Evolutionary conservation across 1,140 invertebrate species (phyloP).

Genomic region (Drepana arcuata): DNA sequence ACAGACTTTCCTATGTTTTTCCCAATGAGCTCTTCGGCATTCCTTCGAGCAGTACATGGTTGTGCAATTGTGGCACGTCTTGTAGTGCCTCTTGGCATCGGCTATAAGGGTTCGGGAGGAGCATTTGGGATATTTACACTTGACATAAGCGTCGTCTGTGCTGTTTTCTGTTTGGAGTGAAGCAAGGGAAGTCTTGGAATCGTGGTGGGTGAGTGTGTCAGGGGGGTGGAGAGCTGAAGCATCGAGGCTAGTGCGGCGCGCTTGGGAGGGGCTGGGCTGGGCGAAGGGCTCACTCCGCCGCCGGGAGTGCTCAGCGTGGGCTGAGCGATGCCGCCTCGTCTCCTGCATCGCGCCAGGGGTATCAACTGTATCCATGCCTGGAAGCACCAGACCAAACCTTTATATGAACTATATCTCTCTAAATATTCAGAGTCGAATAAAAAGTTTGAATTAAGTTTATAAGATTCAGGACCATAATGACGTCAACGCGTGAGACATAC

Average conservation of each 20-base stretch:
- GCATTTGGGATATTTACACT: conserved; percentile 86
- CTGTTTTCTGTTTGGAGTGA: conserved; percentile 65
- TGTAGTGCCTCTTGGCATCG: conserved; percentile 83
- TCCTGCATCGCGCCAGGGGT: conserved; percentile 49
- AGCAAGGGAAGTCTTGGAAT: conserved; percentile 57
- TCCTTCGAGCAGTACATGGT: conserved; percentile 89
- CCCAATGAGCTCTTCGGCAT: conserved; percentile 90
- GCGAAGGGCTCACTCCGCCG: conserved; percentile 62
- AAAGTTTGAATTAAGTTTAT: no score
- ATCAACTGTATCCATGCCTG: conserved; percentile 72
- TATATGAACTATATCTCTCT: no score
- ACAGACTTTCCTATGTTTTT: conserved; percentile 91
- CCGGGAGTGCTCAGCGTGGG: conserved; percentile 46
- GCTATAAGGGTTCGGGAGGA: conserved; percentile 74
- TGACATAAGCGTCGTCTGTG: conserved; percentile 73
- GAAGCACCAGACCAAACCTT: no score
- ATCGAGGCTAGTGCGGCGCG: conserved; percentile 56
- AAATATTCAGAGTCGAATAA: no score
- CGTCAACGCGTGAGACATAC: no score
- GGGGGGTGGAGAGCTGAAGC: conserved; percentile 33
- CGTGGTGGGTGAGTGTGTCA: conserved; percentile 44
- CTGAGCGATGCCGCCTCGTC: conserved; percentile 43
- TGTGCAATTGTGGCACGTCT: conserved; percentile 94
- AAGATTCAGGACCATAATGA: no score
- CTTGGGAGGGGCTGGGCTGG: conserved; percentile 35